Evolutionary conservation across 1,140 invertebrate species (phyloP), one percentile per base, ranked within the genome.

Genomic region (Acromyrmex echinatior): DNA sequence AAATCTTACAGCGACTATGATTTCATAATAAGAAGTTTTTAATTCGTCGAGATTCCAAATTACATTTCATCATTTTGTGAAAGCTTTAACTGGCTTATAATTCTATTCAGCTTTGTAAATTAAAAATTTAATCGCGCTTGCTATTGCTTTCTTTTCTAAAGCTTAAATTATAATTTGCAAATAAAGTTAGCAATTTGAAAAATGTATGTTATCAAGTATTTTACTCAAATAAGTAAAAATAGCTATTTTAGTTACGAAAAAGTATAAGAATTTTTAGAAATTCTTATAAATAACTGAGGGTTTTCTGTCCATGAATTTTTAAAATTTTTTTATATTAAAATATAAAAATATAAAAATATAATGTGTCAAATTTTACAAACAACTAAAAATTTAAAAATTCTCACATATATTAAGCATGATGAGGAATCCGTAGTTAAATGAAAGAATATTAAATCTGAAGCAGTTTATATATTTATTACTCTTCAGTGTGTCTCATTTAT

Each of bases 401-500:
- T 58, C 4, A 14, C 18, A 28, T 45, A 73, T 73, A 73, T 73
- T 73, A 31, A 73, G 7, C 5, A 49, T 78, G 7, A 51, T n/a
- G 28, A 77, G 16, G 16, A 28, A 31, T 65, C 12, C 10, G 10
- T 63, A 21, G 18, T 51, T 31, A 0, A 25, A 62, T 45, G n/a
- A 4, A 28, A 25, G 7, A 49, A 6, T 28, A 31, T 65, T 18
- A 65, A 79, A 65, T 76, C 14, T 25, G 3, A 25, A 76, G 0
- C 0, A 35, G 1, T 45, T 2, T 0, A 9, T 18, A 21, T 9
- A 49, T 62, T 39, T 21, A 76, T 60, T 76, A 39, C 31, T 12
- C 10, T 63, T 78, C 5, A 76, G 25, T 51, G 25, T 74, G 25
- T 76, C 12, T 14, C 7, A 63, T 79, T 79, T n/a, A 31, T 56